Conservation (phyloP, 2,113 vertebrate genomes). For the Atherinomorus stipes region DNA sequence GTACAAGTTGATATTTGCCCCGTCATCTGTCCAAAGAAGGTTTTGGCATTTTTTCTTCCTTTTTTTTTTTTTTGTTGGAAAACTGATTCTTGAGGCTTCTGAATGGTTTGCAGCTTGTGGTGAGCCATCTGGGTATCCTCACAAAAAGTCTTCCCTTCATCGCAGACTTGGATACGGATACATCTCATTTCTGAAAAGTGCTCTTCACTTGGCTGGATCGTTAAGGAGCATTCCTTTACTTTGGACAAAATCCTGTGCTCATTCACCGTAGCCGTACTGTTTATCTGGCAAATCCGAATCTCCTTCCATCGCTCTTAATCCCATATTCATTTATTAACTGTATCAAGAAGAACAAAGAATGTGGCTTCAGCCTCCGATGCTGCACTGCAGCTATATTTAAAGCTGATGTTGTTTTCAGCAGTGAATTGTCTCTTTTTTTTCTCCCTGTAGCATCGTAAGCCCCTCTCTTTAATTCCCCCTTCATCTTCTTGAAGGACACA, state of each 20-base stretch:
- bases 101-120: not conserved
- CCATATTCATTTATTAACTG: not conserved
- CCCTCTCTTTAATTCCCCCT: constrained; percentile 5
- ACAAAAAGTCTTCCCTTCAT: not conserved
- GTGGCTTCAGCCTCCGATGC: constrained; percentile 1
- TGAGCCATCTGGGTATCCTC: not conserved
- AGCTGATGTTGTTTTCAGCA: not conserved
- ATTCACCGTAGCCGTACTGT: not conserved
- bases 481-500: not conserved
- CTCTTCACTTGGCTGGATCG: not conserved
- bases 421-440: not conserved
- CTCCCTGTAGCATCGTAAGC: not conserved
- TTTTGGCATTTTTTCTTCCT: no score
- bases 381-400: not conserved
- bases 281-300: not conserved
- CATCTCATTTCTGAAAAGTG: not conserved
- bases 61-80: no score
- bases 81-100: not conserved
- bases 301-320: not conserved
- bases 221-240: not conserved
- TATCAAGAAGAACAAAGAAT: not conserved
- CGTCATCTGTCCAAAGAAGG: no score
- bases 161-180: not conserved
- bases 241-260: no score
- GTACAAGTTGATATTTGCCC: no score